These are phyloP conservation scores for Lepidonotus clava DNA, from an alignment of 2,888 invertebrate genomes.

Conservation along the genomic window DNA sequence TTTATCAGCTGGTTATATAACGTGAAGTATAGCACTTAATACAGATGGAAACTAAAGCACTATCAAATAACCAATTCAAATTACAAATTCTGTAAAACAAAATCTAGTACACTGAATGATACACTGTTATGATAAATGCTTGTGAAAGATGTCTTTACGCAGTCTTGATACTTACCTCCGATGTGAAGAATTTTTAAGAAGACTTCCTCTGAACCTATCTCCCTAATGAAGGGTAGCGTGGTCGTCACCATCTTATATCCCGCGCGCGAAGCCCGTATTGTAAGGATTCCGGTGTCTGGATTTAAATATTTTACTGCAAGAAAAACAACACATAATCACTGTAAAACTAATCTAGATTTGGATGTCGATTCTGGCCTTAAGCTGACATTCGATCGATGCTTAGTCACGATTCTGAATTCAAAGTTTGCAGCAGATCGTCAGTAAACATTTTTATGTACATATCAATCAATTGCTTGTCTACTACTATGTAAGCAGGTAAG, in stretches of 20 bases:
- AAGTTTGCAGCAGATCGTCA: no score
- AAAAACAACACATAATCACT: no score
- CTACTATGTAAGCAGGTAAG: not conserved
- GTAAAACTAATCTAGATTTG: no score
- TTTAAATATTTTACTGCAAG: conserved; percentile 26
- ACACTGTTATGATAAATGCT: not conserved
- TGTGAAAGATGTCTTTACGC: not conserved
- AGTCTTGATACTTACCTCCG: not conserved
- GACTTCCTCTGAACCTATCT: not conserved
- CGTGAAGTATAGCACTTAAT: no score
- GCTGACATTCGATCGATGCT: no score
- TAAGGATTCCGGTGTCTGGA: conserved; percentile 1
- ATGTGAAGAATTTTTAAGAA: conserved; percentile 16
- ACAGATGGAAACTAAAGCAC: no score
- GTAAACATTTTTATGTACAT: not conserved
- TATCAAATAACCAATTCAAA: not conserved
- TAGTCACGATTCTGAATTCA: no score
- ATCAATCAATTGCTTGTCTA: not conserved
- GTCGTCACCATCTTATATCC: conserved; percentile 30
- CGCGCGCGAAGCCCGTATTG: not conserved
- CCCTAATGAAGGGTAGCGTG: conserved; percentile 4
- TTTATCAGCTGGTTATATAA: no score
- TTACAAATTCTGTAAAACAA: not conserved
- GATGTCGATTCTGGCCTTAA: no score
- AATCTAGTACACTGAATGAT: not conserved